A percentile compares a stretch with the other conserved stretches of the same genome.
These are phyloP conservation scores for Daphoenositta chrysoptera DNA, from an alignment of 2,113 vertebrate genomes.

Conservation along the genomic window DNA sequence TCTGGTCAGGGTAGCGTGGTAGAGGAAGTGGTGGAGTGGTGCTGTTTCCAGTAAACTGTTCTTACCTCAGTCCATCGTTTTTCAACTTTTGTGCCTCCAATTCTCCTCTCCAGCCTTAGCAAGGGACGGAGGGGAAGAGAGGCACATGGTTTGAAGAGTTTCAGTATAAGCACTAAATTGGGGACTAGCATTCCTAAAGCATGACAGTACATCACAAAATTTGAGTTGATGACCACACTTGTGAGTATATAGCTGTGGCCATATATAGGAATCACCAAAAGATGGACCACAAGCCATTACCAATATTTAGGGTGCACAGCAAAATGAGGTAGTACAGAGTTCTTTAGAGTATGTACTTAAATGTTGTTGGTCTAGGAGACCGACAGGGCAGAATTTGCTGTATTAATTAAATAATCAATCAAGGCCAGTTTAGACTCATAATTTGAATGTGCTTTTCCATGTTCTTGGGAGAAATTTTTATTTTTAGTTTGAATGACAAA, in stretches of 20 bases:
- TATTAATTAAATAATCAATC: background rate
- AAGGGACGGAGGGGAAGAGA: background rate
- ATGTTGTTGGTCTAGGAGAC: background rate
- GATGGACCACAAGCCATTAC: background rate
- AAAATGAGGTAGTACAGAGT: background rate
- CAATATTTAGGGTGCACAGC: background rate
- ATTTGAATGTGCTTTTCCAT: background rate
- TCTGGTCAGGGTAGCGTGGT: background rate
- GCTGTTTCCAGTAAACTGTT: background rate
- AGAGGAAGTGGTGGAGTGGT: background rate
- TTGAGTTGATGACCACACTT: background rate
- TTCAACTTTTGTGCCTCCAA: background rate
- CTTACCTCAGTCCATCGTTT: accelerated
- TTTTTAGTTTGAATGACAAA: background rate
- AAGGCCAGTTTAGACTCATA: background rate
- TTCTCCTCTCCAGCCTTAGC: background rate
- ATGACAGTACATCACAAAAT: background rate
- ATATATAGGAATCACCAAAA: background rate
- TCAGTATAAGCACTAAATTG: background rate
- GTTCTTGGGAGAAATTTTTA: background rate
- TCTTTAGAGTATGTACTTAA: background rate
- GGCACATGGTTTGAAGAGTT: background rate
- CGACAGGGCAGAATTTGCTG: background rate
- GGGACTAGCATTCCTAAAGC: background rate
- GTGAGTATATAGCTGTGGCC: background rate